Percentiles rank a stretch among this genome's conserved stretches.
Conservation (phyloP, 92 coral and sea anemone genomes). For the Heteractis magnifica region DNA sequence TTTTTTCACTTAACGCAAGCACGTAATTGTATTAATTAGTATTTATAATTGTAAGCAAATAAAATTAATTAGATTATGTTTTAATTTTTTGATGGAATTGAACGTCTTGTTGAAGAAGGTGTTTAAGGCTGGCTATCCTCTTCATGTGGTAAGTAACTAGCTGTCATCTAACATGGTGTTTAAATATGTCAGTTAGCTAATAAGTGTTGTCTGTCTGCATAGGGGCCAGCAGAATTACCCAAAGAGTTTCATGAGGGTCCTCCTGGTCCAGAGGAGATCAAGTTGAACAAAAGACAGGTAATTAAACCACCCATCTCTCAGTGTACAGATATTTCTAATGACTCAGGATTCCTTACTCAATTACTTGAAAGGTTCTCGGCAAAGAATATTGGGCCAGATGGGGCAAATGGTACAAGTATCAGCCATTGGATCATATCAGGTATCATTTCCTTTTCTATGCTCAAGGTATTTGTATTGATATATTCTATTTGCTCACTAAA, state of each 20-base stretch:
- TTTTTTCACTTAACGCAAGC: too few species aligned
- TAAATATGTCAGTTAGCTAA: not conserved
- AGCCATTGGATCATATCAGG: conserved; percentile 97
- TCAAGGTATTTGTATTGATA: too few species aligned
- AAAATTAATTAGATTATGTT: too few species aligned
- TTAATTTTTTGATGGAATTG: conserved; percentile 50
- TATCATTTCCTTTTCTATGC: not conserved
- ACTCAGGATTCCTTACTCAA: not conserved
- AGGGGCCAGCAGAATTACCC: conserved; percentile 93
- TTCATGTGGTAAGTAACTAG: conserved; percentile 78
- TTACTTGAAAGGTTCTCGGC: conserved; percentile 58
- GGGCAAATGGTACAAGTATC: conserved; percentile 98
- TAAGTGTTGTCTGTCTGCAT: not conserved
- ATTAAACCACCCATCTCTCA: not conserved
- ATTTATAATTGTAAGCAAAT: too few species aligned
- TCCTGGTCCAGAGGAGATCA: conserved; percentile 80
- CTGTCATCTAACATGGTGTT: too few species aligned
- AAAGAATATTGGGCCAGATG: conserved; percentile 98
- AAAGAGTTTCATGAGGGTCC: conserved; percentile 90
- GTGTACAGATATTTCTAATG: not conserved
- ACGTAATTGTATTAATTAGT: too few species aligned
- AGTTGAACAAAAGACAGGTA: conserved; percentile 92
- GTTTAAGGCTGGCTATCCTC: conserved; percentile 96
- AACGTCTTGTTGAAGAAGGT: conserved; percentile 94
- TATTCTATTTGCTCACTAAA: not conserved